These are phyloP conservation scores for Yponomeuta evonymella DNA, from an alignment of 2,888 invertebrate species.

Conservation along the genomic window DNA sequence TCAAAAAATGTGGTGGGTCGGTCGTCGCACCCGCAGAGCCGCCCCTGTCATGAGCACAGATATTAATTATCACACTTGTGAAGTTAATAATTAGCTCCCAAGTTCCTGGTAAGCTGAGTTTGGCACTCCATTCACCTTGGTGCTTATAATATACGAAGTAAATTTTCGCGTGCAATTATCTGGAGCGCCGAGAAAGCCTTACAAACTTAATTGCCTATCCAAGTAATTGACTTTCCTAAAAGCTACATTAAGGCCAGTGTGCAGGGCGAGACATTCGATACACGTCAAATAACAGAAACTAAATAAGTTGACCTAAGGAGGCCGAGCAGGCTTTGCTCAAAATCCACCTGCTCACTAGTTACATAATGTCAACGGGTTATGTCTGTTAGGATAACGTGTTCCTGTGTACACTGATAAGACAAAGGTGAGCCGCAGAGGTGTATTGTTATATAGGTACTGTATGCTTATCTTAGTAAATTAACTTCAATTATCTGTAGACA, in stretches of 20 bases:
- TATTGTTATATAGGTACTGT: neutral
- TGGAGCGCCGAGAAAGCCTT: constrained; percentile 28
- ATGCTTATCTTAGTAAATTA: too few relatives aligned
- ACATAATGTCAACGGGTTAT: neutral
- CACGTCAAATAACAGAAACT: neutral
- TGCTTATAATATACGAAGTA: constrained; percentile 35
- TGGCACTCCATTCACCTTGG: constrained; percentile 45
- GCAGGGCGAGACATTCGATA: neutral
- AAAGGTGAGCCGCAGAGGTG: neutral
- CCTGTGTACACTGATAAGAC: constrained; percentile 11
- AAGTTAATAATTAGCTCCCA: constrained; percentile 65
- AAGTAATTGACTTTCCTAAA: constrained; percentile 16
- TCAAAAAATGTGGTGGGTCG: neutral
- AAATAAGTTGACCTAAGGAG: neutral
- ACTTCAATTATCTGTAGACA: neutral
- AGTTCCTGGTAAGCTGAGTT: constrained; percentile 54
- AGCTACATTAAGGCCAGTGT: too few relatives aligned
- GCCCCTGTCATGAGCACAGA: constrained; percentile 31
- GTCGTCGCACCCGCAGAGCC: constrained; percentile 11
- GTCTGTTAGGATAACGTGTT: constrained; percentile 4
- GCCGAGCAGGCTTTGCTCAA: neutral
- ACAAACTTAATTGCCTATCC: constrained; percentile 33
- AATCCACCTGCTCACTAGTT: neutral
- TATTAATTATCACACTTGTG: constrained; percentile 55
- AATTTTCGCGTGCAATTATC: constrained; percentile 46